Evolutionary conservation across 2,888 invertebrate species (phyloP), one percentile per base, ranked within the genome.

Genomic region (Heliconius ismenius): DNA sequence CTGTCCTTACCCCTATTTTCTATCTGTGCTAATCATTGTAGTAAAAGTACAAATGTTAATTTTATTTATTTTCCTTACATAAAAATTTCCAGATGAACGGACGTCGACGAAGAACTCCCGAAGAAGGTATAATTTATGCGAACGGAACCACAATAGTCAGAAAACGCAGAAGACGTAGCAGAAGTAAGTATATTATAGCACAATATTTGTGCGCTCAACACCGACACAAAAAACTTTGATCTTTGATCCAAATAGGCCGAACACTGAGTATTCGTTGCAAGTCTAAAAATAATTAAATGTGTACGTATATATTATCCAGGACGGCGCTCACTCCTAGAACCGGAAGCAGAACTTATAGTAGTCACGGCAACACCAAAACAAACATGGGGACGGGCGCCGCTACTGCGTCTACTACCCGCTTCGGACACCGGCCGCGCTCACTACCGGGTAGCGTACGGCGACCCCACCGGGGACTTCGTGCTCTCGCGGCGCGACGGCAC

Each of bases 81-180:
- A 13, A 24, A 21, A 39, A 39, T 64, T 74, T 73, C 1, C 83
- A 94, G 93, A 86, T 94, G 82, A 94, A 94, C 79, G 93, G 93
- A 0, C 86, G 93, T 6, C 87, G 89, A 80, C 86, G 93, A 76
- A 82, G 93, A 75, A 90, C 93, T 3, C 92, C 92, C 0, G 92
- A 94, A 63, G 93, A 93, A 79, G 93, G 90, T 2, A 86, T 93
- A 28, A 86, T 94, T 24, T 94, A 83, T 80, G 93, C 93, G 0
- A 94, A 94, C 76, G 93, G 93, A 54, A 94, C 93, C 0, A 92
- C 91, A 0, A 80, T 93, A 62, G 86, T 91, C 76, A 86, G 92
- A 81, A 87, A 89, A 81, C 90, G 91, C 49, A 89, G 88, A 81
- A 84, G 92, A 78, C 90, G 92, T 15, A 92, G 88, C 80, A 88